Conservation (phyloP, 2,113 vertebrate genomes). For the Heterochromis multidens region DNA sequence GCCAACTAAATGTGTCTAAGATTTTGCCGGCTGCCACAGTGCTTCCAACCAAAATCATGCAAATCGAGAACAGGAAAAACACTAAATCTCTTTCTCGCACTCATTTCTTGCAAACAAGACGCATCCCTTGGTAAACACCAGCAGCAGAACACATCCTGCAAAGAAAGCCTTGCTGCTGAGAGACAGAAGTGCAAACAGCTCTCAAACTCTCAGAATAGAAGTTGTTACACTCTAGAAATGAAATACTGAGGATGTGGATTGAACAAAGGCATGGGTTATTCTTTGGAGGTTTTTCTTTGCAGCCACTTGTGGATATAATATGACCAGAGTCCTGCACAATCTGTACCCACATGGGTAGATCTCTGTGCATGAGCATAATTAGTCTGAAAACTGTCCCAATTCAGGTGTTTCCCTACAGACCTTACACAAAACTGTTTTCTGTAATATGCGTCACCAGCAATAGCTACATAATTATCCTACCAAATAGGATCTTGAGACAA, state of each 20-base stretch:
- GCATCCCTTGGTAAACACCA: slow-evolving; percentile 25
- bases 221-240: slow-evolving; percentile 4
- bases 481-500: neutral
- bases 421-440: neutral
- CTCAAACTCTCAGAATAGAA: slow-evolving; percentile 2
- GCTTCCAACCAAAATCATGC: slow-evolving; percentile 31
- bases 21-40: slow-evolving; percentile 6
- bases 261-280: neutral
- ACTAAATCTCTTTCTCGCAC: slow-evolving; percentile 19
- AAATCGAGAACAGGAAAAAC: slow-evolving; percentile 24
- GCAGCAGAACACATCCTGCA: slow-evolving; percentile 12
- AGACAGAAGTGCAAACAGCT: slow-evolving; percentile 31
- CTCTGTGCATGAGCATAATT: neutral
- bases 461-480: neutral
- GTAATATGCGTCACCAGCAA: neutral
- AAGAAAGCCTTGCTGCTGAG: neutral
- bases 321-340: neutral
- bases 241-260: neutral
- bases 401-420: neutral
- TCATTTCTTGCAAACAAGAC: slow-evolving; percentile 16
- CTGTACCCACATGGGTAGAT: neutral
- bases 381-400: neutral
- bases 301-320: neutral
- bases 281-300: neutral
- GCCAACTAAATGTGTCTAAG: neutral